These are phyloP conservation scores for Eilema caniola DNA, from an alignment of 2,888 invertebrate genomes.

Conservation along the genomic window DNA sequence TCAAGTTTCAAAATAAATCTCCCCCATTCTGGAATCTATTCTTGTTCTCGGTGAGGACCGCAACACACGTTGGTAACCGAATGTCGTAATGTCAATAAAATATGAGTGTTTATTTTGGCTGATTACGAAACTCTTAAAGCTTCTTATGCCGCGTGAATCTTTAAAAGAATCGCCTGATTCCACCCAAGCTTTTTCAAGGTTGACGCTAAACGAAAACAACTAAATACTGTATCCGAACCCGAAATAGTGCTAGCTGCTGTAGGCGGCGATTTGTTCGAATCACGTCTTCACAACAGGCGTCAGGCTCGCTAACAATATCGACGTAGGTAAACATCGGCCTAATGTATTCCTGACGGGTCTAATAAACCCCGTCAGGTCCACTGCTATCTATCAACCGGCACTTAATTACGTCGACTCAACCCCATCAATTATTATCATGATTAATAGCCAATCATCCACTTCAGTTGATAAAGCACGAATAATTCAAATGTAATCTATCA, in stretches of 20 bases:
- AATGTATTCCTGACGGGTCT: slow-evolving; percentile 45
- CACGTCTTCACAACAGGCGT: slow-evolving; percentile 52
- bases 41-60: slow-evolving; percentile 63
- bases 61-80: slow-evolving; percentile 70
- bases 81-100: slow-evolving; percentile 85
- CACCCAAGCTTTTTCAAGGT: slow-evolving; percentile 74
- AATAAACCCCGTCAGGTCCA: slow-evolving; percentile 14
- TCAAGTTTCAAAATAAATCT: slow-evolving; percentile 77
- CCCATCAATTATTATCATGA: slow-evolving; percentile 26
- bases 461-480: slow-evolving; percentile 23
- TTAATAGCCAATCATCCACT: slow-evolving; percentile 21
- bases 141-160: slow-evolving; percentile 76
- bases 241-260: slow-evolving; percentile 73
- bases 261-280: slow-evolving; percentile 62
- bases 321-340: slow-evolving; percentile 53
- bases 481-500: slow-evolving; percentile 27
- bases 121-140: slow-evolving; percentile 81
- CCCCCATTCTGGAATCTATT: slow-evolving; percentile 78
- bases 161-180: slow-evolving; percentile 73
- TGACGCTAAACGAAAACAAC: slow-evolving; percentile 66
- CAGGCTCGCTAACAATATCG: slow-evolving; percentile 55
- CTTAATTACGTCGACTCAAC: slow-evolving; percentile 30
- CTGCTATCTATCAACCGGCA: slow-evolving; percentile 26
- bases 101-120: slow-evolving; percentile 83
- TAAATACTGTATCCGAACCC: slow-evolving; percentile 74